Evolutionary conservation across 2,797 vertebrate genomes (phyloP), one percentile per base, ranked within the genome.

Genomic region (Tiaroga cobitis): DNA sequence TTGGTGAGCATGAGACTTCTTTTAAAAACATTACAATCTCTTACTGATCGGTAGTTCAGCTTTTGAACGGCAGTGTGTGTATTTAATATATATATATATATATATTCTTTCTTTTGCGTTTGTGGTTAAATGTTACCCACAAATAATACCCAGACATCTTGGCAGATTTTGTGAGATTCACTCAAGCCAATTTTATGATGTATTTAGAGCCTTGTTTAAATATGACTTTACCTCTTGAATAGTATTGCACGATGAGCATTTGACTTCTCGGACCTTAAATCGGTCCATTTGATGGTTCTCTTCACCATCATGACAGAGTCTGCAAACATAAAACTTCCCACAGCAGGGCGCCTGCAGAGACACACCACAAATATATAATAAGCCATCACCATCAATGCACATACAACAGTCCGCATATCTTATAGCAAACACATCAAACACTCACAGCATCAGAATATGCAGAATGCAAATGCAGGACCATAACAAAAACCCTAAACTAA

Each of bases 221-320:
- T 18, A 26, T 32, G 8, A n/a, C 18, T 46, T 73, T 83, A 99
- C 97, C 93, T 96, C 93, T 81, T 99, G 98, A 65, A 97, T 75
- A 0, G 91, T 94, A 61, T 93, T 92, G 91, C 97, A 99, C 73
- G 92, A 91, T 0, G 91, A 90, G 90, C 97, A 98, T 90, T 97
- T 96, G 69, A 99, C 97, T 90, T 97, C 95, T 85, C 86, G 91
- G 56, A 99, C 97, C 83, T 95, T 94, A 93, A 99, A 99, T 3
- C 97, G 96, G 85, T 99, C 96, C 94, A 99, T 94, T 82, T 94
- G 93, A 90, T 98, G 98, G 72, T 93, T 93, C 91, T 98, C 97
- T 61, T 93, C 92, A 70, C 87, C 95, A 87, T 99, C 97, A 41
- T 99, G 98, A 91, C 98, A 99, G 85, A 99, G 92, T 13, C 97